A percentile compares a stretch with the other conserved stretches of the same genome.
phyloP scores from a whole-genome alignment of 2,113 vertebrate genomes.

The Pomatorhinus ruficollis region DNA sequence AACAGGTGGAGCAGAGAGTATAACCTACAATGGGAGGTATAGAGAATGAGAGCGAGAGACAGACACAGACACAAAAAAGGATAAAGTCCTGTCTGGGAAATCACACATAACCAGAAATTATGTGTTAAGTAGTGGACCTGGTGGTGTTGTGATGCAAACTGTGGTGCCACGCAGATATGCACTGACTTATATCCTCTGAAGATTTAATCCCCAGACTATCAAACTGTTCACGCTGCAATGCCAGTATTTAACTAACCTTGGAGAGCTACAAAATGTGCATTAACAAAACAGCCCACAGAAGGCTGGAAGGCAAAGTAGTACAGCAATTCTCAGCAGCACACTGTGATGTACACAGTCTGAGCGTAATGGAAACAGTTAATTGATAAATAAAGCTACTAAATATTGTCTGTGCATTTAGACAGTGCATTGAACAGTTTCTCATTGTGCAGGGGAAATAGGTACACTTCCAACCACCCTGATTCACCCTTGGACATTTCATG shows the following conservation, averaged over 20 bases:
- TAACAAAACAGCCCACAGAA: neutral
- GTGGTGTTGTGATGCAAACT: conserved; percentile 2
- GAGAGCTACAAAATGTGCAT: neutral
- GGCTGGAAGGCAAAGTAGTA: neutral
- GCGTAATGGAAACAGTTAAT: conserved; percentile 25
- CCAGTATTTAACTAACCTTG: neutral
- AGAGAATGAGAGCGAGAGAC: neutral
- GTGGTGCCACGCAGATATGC: neutral
- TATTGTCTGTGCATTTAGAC: conserved; percentile 31
- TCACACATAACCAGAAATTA: conserved; percentile 50
- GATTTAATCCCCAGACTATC: conserved; percentile 30
- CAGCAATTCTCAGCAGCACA: neutral
- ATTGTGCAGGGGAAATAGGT: conserved; percentile 19
- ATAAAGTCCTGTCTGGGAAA: conserved; percentile 28
- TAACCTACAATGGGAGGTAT: neutral
- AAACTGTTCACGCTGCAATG: neutral
- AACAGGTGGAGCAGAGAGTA: neutral
- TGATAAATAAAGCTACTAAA: conserved; percentile 57
- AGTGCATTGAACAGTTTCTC: conserved; percentile 24
- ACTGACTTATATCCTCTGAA: neutral
- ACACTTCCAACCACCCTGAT: conserved; percentile 42
- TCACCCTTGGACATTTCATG: conserved; percentile 70
- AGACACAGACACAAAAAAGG: neutral
- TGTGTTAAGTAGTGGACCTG: conserved; percentile 54
- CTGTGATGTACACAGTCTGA: neutral